These are phyloP conservation scores for Drosophila quinaria DNA, from an alignment of 2,888 invertebrate genomes.

Conservation along the genomic window DNA sequence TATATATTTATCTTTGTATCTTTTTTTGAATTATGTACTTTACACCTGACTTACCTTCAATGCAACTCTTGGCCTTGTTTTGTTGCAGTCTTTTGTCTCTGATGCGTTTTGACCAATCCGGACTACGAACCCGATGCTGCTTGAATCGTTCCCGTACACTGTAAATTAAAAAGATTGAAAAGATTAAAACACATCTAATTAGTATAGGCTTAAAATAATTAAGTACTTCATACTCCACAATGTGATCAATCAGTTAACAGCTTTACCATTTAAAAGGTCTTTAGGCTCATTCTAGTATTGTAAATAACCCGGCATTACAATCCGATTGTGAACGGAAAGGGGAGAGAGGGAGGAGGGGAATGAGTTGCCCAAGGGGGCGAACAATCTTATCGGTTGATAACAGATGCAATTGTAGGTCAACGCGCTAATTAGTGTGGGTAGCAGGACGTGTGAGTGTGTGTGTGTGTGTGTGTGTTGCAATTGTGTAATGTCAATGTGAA, in stretches of 20 bases:
- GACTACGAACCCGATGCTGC: conserved; percentile 84
- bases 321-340: conserved; percentile 2
- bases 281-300: conserved; percentile 9
- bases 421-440: conserved; percentile 41
- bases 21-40: background rate
- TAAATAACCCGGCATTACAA: background rate
- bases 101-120: conserved; percentile 85
- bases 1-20: conserved; percentile 8
- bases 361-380: conserved; percentile 25
- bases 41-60: conserved; percentile 79
- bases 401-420: conserved; percentile 54
- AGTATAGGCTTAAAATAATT: background rate
- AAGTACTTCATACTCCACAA: conserved; percentile 35
- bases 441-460: background rate
- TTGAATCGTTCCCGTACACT: conserved; percentile 85
- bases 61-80: conserved; percentile 82
- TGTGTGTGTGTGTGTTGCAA: conserved; percentile 31
- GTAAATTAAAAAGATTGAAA: conserved; percentile 30
- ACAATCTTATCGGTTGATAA: conserved; percentile 58
- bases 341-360: background rate
- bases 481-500: conserved; percentile 10
- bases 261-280: conserved; percentile 22
- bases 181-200: conserved; percentile 7
- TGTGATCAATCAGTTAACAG: conserved; percentile 29
- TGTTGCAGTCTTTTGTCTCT: conserved; percentile 85